Conservation (phyloP, 2,888 invertebrate species). For the Elmis aenea region DNA sequence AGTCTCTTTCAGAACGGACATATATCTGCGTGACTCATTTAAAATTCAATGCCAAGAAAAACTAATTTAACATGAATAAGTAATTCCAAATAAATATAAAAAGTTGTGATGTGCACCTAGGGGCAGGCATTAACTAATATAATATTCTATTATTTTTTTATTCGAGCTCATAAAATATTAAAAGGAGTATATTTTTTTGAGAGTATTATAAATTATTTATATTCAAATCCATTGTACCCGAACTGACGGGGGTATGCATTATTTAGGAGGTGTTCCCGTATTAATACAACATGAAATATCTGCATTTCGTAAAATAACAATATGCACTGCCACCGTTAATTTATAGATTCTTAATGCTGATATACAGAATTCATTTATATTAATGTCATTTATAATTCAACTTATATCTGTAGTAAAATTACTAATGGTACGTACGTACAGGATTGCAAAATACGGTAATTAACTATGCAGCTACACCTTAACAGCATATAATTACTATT, state of each 20-base stretch:
- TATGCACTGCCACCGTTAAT: slow-evolving; percentile 35
- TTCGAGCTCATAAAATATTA: slow-evolving; percentile 39
- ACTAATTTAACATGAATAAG: slow-evolving; percentile 50
- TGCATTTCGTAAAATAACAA: slow-evolving; percentile 38
- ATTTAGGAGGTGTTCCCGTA: slow-evolving; percentile 36
- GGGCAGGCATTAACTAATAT: slow-evolving; percentile 46
- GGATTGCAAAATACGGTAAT: too few species aligned
- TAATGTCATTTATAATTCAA: slow-evolving; percentile 33
- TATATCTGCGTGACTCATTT: slow-evolving; percentile 45
- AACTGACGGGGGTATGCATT: slow-evolving; percentile 36
- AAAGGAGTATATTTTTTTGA: slow-evolving; percentile 45
- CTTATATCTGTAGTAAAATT: too few species aligned
- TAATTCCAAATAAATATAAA: slow-evolving; percentile 48
- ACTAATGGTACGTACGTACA: too few species aligned
- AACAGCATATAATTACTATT: too few species aligned
- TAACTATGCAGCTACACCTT: too few species aligned
- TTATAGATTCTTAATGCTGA: slow-evolving; percentile 37
- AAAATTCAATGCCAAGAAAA: slow-evolving; percentile 46
- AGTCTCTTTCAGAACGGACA: slow-evolving; percentile 35
- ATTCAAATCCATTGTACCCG: slow-evolving; percentile 45
- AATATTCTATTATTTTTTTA: slow-evolving; percentile 50
- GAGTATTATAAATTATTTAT: slow-evolving; percentile 46
- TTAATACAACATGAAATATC: slow-evolving; percentile 37
- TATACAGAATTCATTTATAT: slow-evolving; percentile 39
- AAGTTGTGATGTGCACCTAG: slow-evolving; percentile 35